These are phyloP conservation scores for Aphaenogaster rudis DNA, from an alignment of 1,140 invertebrate genomes.

Conservation along the genomic window DNA sequence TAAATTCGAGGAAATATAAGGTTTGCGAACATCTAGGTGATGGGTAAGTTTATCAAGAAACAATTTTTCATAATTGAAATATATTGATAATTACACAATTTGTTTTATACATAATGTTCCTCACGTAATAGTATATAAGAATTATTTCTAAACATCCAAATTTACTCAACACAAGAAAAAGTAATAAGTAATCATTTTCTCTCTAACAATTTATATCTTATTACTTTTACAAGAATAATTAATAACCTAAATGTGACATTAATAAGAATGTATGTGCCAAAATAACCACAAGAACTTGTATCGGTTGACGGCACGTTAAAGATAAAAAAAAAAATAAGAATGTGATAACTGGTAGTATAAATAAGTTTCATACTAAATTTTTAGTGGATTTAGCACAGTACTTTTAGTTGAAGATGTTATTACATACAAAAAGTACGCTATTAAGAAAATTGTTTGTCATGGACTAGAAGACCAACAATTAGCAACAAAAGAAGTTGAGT, in stretches of 20 bases:
- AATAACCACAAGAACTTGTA: too few relatives aligned
- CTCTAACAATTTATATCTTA: background rate
- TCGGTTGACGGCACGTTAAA: too few relatives aligned
- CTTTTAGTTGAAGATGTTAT: slow-evolving; percentile 92
- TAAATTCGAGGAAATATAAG: slow-evolving; percentile 91
- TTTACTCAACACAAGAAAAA: background rate
- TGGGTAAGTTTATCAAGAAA: slow-evolving; percentile 88
- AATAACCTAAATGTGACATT: background rate
- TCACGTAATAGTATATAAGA: background rate
- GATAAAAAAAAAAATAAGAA: too few relatives aligned
- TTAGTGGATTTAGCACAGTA: slow-evolving; percentile 94
- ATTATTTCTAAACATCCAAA: background rate
- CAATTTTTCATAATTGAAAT: background rate
- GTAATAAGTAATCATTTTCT: too few relatives aligned
- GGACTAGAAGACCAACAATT: slow-evolving; percentile 92
- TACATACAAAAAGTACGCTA: slow-evolving; percentile 91
- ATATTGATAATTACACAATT: background rate
- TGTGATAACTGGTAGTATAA: background rate
- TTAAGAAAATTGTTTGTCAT: slow-evolving; percentile 95
- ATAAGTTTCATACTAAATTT: slow-evolving; percentile 77
- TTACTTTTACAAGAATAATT: background rate
- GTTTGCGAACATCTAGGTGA: slow-evolving; percentile 92
- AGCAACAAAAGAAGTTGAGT: slow-evolving; percentile 92
- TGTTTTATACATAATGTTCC: background rate
- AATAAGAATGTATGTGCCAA: too few relatives aligned